Evolutionary conservation across 2,113 vertebrate genomes (phyloP), one percentile per base, ranked within the genome.

Genomic region (Sinocyclocheilus anophthalmus): DNA sequence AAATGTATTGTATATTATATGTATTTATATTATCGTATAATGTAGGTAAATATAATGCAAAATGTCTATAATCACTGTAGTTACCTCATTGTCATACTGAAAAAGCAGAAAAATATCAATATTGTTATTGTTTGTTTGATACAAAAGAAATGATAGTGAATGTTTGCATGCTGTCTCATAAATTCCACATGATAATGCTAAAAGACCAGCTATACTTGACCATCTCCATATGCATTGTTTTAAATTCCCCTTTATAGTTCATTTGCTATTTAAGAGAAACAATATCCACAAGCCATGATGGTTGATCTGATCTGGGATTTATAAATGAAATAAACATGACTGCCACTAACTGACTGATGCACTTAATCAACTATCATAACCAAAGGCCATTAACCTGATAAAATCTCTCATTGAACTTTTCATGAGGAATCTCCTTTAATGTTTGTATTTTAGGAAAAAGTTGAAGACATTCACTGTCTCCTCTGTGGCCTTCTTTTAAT

Each of bases 311-410:
- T 37, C 20, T 79, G 30, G 14, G 76, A 59, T 79, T 42, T n/a
- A 79, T 61, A 80, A 61, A 79, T 79, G 2, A 79, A 59, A 24
- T 42, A 42, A 80, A 80, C 18, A 3, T 61, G 55, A 61, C 8
- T 5, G 55, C 57, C 77, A 24, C 57, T 45, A 45, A 80, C 57
- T 9, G 53, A 42, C 20, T 63, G 55, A 80, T 63, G 37, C 77
- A 63, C 20, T 61, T 61, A 33, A 61, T 79, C 76, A 57, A 33
- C 57, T 59, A 61, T 61, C 39, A 39, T 39, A 39, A 39, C 39
- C 39, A 42, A 80, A 14, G 57, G 39, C 55, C 55, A 80, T 39
- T 78, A 78, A 57, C 50, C 26, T n/a, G 77, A 80, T 80, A 63
- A 80, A 80, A 61, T 80, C 57, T 80, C 57, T 63, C 10, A 22